phyloP scores from a whole-genome alignment of 2,113 vertebrate genomes.

The Boleophthalmus pectinirostris region DNA sequence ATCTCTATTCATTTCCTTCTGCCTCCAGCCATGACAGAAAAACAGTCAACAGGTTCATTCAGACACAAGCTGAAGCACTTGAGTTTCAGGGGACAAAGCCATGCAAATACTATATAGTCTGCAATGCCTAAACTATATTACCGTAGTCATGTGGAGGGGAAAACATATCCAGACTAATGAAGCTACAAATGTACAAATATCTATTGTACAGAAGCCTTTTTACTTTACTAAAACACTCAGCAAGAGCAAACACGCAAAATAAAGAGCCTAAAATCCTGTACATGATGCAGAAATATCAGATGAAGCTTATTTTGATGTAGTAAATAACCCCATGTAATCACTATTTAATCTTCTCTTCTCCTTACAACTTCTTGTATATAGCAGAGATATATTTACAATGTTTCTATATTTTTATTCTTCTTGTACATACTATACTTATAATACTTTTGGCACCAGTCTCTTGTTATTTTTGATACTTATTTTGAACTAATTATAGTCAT shows the following conservation, averaged over 20 bases:
- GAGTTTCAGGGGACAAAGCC: background rate
- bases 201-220: background rate
- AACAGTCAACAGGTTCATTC: conserved; percentile 86
- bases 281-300: too few species aligned
- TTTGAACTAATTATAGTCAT: too few species aligned
- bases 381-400: too few species aligned
- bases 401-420: too few species aligned
- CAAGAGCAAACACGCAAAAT: background rate
- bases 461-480: too few species aligned
- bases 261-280: too few species aligned
- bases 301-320: too few species aligned
- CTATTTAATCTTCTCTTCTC: too few species aligned
- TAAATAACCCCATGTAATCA: too few species aligned
- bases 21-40: conserved; percentile 79
- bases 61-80: conserved; percentile 27
- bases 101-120: conserved; percentile 14
- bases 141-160: background rate
- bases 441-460: too few species aligned
- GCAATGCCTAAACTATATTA: conserved; percentile 1
- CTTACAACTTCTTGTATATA: too few species aligned
- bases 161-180: background rate
- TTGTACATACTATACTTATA: too few species aligned
- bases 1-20: conserved; percentile 87
- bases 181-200: background rate
- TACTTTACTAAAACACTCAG: background rate